Percentiles rank a stretch among this genome's conserved stretches.
These are phyloP conservation scores for Rhynchomys soricoides DNA, from an alignment of 2,113 vertebrate genomes.

Conservation along the genomic window DNA sequence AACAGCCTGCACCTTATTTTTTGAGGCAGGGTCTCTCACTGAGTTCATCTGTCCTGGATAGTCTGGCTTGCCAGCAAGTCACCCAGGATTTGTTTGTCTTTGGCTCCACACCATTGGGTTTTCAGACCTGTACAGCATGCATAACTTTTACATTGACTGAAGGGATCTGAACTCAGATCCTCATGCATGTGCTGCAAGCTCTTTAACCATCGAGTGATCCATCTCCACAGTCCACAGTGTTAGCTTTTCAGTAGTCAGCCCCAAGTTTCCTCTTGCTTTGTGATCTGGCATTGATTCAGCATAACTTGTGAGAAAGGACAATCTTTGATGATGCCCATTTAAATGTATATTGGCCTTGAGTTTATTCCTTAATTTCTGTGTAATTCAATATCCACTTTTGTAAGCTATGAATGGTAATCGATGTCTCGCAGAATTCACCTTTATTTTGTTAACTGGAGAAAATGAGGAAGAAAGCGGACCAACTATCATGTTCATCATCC, in stretches of 20 bases:
- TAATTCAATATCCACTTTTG: background rate
- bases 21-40: background rate
- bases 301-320: background rate
- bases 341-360: background rate
- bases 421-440: background rate
- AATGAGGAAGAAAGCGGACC: background rate
- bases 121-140: background rate
- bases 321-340: background rate
- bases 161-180: background rate
- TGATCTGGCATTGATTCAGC: background rate
- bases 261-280: background rate
- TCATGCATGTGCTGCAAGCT: background rate
- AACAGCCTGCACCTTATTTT: background rate
- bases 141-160: background rate
- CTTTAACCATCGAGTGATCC: background rate
- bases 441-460: constrained; percentile 25
- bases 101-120: background rate
- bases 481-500: background rate
- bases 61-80: background rate
- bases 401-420: background rate
- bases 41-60: background rate
- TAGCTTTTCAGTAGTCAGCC: background rate
- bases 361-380: background rate
- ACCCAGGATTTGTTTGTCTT: background rate
- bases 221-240: background rate